Evolutionary conservation across 2,113 vertebrate species (phyloP).

Genomic region (Porphyrio hochstetteri): DNA sequence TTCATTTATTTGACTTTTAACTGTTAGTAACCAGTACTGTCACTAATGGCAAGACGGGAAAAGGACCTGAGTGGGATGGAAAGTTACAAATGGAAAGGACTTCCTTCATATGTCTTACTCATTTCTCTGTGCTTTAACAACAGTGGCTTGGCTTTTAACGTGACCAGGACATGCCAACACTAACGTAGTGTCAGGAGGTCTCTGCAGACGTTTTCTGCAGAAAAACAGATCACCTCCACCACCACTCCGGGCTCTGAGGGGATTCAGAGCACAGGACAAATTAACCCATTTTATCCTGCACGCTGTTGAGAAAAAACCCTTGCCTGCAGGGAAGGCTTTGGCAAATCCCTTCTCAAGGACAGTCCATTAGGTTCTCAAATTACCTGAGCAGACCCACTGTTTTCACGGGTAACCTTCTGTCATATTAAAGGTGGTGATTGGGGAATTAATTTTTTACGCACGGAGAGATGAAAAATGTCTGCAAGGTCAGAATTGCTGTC

Average conservation of each 20-base stretch:
- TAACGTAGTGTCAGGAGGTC: not conserved
- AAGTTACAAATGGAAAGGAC: not conserved
- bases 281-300: not conserved
- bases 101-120: not conserved
- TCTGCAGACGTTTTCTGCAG: not conserved
- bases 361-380: not conserved
- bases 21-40: not conserved
- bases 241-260: not conserved
- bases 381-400: not conserved
- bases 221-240: not conserved
- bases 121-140: not conserved
- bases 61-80: not conserved
- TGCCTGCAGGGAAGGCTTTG: not conserved
- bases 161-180: not conserved
- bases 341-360: not conserved
- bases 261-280: not conserved
- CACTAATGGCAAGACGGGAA: not conserved
- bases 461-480: not conserved
- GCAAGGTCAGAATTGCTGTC: not conserved
- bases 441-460: not conserved
- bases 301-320: not conserved
- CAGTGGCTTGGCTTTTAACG: not conserved
- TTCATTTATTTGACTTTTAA: not conserved
- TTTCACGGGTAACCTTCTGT: not conserved
- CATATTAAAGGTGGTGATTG: fast-evolving